Evolutionary conservation across 2,888 invertebrate genomes (phyloP), one percentile per base, ranked within the genome.

Genomic region (Sphaerophoria rueppellii): DNA sequence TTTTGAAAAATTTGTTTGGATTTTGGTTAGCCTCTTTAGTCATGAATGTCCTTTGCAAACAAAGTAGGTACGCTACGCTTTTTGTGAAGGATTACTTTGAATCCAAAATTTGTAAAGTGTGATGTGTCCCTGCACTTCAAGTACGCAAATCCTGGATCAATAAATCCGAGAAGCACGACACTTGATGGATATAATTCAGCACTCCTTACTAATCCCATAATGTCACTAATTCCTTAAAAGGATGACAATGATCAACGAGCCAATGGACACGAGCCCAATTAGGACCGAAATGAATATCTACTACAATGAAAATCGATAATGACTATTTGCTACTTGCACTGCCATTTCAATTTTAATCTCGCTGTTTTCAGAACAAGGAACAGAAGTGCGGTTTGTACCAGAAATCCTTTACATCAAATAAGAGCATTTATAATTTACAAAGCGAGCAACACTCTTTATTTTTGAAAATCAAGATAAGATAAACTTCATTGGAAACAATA

Each of bases 401-500:
- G 48, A 50, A 63, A 9, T 24, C 57, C 65, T 61, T 60, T 16
- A 67, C 40, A 46, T 37, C 37, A 60, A 69, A 61, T n/a, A 61
- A 35, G 43, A 6, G 40, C 12, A 71, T 58, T 61, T 46, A 61
- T 32, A 32, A 32, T 16, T 43, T 24, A 40, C 12, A 32, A 24
- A 2, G 9, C 50, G 7, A 50, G 14, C 14, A 16, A 46, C n/a
- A 11, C 46, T 46, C 11, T 46, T 46, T 12, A 24, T 4, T 48
- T 63, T 34, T 65, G 12, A 52, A 50, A 48, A 83, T 83, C 80
- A 16, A 71, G 80, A 83, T 80, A 80, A 80, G 60, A 76, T 43
- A 82, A 72, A 79, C 71, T 79, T 75, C 74, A 70, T 72, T 69
- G 57, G 48, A 83, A 67, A 85, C 80, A 81, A 81, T 77, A 76